Base-by-base conservation (phyloP, 2,888 invertebrate species). In the Chymomyza amoena region DNA sequence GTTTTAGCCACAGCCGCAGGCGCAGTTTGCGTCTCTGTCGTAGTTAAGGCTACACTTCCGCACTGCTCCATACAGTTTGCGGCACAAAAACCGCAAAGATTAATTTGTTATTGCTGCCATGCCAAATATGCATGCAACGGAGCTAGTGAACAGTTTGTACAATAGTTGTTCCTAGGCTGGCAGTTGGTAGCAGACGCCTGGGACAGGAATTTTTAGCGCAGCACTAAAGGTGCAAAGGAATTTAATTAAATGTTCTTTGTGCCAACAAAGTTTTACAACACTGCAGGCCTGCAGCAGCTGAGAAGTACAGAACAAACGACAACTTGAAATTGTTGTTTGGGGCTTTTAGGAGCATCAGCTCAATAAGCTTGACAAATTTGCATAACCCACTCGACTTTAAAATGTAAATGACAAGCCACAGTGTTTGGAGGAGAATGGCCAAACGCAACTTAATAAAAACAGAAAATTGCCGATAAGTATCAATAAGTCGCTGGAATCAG, bases 221-320 rank as follows among this genome's bases (percentile, higher is more conserved):
- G 87, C 87, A 83, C 87, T 84, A 80, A 84, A 84, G 84, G 84
- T 84, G 84, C 87, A 85, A 87, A 87, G 84, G 84, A 85, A 85
- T 85, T 85, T 85, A 85, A 85, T 85, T 87, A 85, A 87, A 85
- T 87, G 84, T 81, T 77, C 83, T 78, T 73, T 73, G 74, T 39
- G 25, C 39, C 56, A 73, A 70, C 75, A 71, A 83, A 80, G 70
- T 83, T 81, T 79, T 65, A 59, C 77, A 72, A 45, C 72, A 73
- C 66, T 79, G 78, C 85, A 79, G 70, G 66, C 57, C 63, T 25
- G 45, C 65, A 61, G 68, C 59, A 51, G 51, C 39, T 39, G 10
- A 51, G 7, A 50, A 62, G 64, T 10, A 36, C 57, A 25, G 61
- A 66, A 50, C 1, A 45, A 13, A 13, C 10, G 16, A 16, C 63